These are phyloP conservation scores for Thymelicus sylvestris DNA, from an alignment of 2,888 invertebrate species.

Conservation along the genomic window DNA sequence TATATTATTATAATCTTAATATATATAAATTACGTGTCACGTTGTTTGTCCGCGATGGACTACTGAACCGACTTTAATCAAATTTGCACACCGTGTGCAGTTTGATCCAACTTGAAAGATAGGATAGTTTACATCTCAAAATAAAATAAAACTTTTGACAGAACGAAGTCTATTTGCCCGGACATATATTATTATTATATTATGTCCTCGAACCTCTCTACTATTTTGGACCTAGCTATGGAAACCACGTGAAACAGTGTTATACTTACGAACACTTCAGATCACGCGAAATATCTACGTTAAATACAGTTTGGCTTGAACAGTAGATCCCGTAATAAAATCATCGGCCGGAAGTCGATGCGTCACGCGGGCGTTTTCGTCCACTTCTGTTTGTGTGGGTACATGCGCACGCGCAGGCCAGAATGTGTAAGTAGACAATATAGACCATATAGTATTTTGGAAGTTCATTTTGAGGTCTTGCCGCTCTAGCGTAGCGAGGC, in stretches of 20 bases:
- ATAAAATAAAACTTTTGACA: too few species aligned
- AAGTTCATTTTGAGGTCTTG: slow-evolving; percentile 44
- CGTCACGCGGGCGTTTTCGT: slow-evolving; percentile 80
- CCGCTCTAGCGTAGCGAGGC: slow-evolving; percentile 35
- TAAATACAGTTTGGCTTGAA: slow-evolving; percentile 50
- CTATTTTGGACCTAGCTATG: slow-evolving; percentile 3
- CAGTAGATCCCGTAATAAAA: slow-evolving; percentile 80
- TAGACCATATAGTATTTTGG: slow-evolving; percentile 54
- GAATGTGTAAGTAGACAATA: slow-evolving; percentile 53
- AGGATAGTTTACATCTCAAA: too few species aligned
- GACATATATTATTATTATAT: too few species aligned
- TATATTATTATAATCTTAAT: too few species aligned
- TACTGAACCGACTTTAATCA: too few species aligned
- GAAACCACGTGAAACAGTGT: slow-evolving; percentile 21
- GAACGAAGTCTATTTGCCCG: too few species aligned
- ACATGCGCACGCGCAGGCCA: slow-evolving; percentile 49
- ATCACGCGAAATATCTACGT: slow-evolving; percentile 35
- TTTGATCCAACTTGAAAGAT: too few species aligned
- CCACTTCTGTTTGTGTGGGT: slow-evolving; percentile 74
- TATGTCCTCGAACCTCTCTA: background rate
- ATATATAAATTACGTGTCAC: too few species aligned
- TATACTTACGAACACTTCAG: slow-evolving; percentile 26
- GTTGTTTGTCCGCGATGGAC: too few species aligned
- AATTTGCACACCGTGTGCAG: too few species aligned
- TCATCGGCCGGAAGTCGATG: slow-evolving; percentile 81